Evolutionary conservation across 2,113 vertebrate genomes (phyloP).

Genomic region (Plestiodon gilberti): DNA sequence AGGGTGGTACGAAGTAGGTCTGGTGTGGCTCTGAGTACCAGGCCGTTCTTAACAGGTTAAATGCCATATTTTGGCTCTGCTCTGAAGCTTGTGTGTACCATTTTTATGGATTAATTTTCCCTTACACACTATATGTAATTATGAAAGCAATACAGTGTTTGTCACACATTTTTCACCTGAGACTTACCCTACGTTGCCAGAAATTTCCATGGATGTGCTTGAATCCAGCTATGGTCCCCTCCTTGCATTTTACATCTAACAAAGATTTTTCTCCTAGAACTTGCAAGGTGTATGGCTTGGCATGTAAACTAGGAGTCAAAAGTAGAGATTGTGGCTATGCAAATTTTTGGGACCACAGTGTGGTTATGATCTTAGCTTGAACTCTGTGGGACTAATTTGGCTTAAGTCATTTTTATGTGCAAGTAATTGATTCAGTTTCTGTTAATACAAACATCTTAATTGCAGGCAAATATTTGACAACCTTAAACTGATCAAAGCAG

Average conservation of each 20-base stretch:
- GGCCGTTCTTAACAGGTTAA: not conserved
- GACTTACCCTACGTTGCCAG: not conserved
- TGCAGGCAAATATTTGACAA: not conserved
- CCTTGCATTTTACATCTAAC: not conserved
- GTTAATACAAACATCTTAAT: not conserved
- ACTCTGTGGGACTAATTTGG: not conserved
- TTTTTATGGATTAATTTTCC: not conserved
- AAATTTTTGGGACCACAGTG: not conserved
- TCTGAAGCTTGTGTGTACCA: not conserved
- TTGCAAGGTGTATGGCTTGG: not conserved
- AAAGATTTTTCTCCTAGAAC: not conserved
- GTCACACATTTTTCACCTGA: not conserved
- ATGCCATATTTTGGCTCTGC: not conserved
- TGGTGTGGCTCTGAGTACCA: not conserved
- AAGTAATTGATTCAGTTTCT: not conserved
- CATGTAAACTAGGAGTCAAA: not conserved
- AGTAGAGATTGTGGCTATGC: not conserved
- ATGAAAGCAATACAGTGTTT: not conserved
- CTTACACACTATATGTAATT: not conserved
- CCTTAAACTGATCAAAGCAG: not conserved
- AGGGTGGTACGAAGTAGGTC: not conserved
- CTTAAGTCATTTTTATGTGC: not conserved
- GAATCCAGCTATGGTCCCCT: not conserved
- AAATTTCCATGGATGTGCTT: not conserved
- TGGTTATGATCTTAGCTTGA: not conserved